phyloP scores from a whole-genome alignment of 2,113 vertebrate species.

The Romanogobio albipinnatus region DNA sequence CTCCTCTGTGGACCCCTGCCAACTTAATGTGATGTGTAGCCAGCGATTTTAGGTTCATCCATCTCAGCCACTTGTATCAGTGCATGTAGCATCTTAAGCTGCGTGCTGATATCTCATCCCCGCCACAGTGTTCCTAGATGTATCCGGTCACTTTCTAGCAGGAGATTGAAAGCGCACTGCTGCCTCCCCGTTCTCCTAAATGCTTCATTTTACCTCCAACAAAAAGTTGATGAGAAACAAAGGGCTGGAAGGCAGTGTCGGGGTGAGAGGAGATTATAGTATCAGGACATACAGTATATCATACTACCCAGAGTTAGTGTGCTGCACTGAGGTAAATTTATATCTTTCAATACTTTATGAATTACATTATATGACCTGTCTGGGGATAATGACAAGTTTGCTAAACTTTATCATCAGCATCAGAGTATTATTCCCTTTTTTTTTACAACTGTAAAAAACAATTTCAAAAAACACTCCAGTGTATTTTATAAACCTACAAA shows the following conservation, averaged over 20 bases:
- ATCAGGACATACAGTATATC: not conserved
- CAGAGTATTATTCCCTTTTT: not conserved
- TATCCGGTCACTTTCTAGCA: conserved; percentile 51
- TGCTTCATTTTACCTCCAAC: conserved; percentile 26
- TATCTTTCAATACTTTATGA: not conserved
- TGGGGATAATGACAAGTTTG: conserved; percentile 4
- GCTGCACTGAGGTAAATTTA: not conserved
- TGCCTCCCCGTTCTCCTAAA: conserved; percentile 22
- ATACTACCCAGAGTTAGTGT: not conserved
- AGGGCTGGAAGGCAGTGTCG: not conserved
- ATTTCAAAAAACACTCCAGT: not conserved
- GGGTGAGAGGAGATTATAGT: conserved; percentile 11
- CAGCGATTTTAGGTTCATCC: conserved; percentile 58
- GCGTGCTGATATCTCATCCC: conserved; percentile 57
- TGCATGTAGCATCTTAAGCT: conserved; percentile 54
- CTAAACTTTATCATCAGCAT: not conserved
- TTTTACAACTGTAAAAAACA: not conserved
- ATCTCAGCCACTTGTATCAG: conserved; percentile 58
- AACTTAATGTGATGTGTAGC: conserved; percentile 59
- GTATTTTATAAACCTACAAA: not conserved
- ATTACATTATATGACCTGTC: not conserved
- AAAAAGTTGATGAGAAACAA: conserved; percentile 15
- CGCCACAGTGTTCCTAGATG: conserved; percentile 46
- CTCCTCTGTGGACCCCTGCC: conserved; percentile 52
- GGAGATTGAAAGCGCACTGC: conserved; percentile 49